These are phyloP conservation scores for Stenchaetothrips biformis DNA, from an alignment of 2,888 invertebrate genomes.

Conservation along the genomic window DNA sequence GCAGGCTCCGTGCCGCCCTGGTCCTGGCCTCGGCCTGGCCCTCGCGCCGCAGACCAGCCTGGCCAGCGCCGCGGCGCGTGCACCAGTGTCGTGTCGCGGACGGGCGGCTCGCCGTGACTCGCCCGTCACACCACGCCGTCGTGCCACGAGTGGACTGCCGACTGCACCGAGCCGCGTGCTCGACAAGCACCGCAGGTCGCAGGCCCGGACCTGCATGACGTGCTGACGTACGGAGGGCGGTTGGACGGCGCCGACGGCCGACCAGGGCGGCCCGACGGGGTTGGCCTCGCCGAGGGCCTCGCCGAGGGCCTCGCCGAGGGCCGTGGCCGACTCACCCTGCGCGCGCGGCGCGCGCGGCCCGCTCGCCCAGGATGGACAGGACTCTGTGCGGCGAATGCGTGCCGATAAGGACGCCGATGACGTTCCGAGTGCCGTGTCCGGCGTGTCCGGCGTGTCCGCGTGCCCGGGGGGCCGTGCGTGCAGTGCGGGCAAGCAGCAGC, in stretches of 20 bases:
- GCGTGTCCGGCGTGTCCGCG: not conserved
- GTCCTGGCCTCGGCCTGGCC: not conserved
- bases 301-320: too few relatives aligned
- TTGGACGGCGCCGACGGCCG: not conserved
- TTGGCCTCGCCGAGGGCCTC: too few relatives aligned
- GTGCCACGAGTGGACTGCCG: not conserved
- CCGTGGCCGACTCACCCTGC: too few relatives aligned
- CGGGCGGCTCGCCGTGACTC: too few relatives aligned
- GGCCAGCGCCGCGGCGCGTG: not conserved
- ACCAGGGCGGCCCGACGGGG: too few relatives aligned
- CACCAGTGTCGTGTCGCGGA: too few relatives aligned
- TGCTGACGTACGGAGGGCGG: too few relatives aligned
- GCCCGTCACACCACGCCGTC: not conserved
- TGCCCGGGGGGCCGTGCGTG: not conserved
- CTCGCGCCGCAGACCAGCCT: not conserved
- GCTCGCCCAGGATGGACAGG: conserved; percentile 15
- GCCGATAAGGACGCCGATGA: not conserved
- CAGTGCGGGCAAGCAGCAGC: not conserved
- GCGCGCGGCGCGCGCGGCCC: not conserved
- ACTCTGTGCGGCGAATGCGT: conserved; percentile 4
- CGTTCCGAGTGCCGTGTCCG: not conserved
- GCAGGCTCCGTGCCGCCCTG: too few relatives aligned
- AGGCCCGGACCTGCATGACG: too few relatives aligned
- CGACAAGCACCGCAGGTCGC: too few relatives aligned
- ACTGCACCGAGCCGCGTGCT: too few relatives aligned